Evolutionary conservation across 2,113 vertebrate genomes (phyloP).

Genomic region (Burhinus bistriatus): DNA sequence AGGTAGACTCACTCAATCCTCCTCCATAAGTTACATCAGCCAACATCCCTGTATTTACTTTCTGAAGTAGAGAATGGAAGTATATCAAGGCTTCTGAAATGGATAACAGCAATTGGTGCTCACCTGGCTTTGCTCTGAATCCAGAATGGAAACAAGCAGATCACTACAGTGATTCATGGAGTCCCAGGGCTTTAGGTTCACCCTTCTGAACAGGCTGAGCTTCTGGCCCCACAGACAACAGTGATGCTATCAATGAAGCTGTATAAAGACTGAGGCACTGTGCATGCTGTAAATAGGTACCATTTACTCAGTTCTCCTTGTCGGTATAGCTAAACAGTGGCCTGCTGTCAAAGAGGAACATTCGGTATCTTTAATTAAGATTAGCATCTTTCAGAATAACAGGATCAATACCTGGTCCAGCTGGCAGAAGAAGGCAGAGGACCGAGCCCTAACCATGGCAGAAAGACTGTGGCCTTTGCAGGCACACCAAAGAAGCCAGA

Average conservation of each 20-base stretch:
- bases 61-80: not conserved
- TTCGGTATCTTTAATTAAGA: not conserved
- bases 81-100: not conserved
- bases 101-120: not conserved
- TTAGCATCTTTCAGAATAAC: not conserved
- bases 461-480: not conserved
- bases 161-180: not conserved
- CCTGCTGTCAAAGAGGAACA: not conserved
- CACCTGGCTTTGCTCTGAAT: not conserved
- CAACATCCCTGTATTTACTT: not conserved
- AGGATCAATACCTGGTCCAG: rapidly evolving
- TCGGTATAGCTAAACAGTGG: not conserved
- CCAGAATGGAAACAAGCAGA: not conserved
- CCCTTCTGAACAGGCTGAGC: not conserved
- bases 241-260: not conserved
- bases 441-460: not conserved
- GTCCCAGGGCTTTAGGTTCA: not conserved
- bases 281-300: not conserved
- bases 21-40: not conserved
- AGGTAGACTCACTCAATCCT: not conserved
- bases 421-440: not conserved
- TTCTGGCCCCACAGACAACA: not conserved
- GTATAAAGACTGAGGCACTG: not conserved
- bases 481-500: not conserved
- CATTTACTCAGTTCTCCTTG: not conserved